Evolutionary conservation across 2,888 invertebrate genomes (phyloP), one percentile per base, ranked within the genome.

Genomic region (Spatulosminthurus flaviceps): DNA sequence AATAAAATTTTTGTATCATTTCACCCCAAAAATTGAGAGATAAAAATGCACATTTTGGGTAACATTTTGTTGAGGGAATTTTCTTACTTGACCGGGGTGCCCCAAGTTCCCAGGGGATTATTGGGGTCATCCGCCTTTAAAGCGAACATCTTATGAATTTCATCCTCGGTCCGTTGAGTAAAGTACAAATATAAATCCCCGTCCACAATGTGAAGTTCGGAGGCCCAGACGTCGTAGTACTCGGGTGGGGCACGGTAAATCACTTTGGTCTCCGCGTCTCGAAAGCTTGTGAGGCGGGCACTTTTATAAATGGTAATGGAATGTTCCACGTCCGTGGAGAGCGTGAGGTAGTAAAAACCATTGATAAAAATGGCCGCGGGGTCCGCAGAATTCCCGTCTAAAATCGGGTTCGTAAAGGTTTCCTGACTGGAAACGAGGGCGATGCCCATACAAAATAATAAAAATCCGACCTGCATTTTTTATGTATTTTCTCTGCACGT

Each of bases 81-180:
- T 60, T 60, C 16, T 34, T 71, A 84, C 84, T 81, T 81, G 43
- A 80, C 80, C 7, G 82, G 80, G 7, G 34, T 66, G 9, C 82
- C 80, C 72, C 79, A 84, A 22, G 24, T 79, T 61, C 83, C 83
- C 81, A 82, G 64, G 0, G 83, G 80, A 22, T 83, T 80, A 22
- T 79, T 80, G 9, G 83, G 80, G 66, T 84, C 80, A 9, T 80
- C 29, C 19, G 82, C 82, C 22, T 80, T 77, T 22, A 81, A 82
- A 11, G 82, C 84, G 64, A 83, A 84, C 84, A 84, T 84, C n/a
- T 83, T 74, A 64, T 84, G 84, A 64, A 74, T 74, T 51, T 83
- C 82, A 16, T 80, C 80, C 78, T 84, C 83, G 7, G 73, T 74
- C n/a, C 60, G 7, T 71, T 74, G 74, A 16, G 81, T 81, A 51